Base-by-base conservation (phyloP, 1,140 invertebrate species). In the Apis florea region DNA sequence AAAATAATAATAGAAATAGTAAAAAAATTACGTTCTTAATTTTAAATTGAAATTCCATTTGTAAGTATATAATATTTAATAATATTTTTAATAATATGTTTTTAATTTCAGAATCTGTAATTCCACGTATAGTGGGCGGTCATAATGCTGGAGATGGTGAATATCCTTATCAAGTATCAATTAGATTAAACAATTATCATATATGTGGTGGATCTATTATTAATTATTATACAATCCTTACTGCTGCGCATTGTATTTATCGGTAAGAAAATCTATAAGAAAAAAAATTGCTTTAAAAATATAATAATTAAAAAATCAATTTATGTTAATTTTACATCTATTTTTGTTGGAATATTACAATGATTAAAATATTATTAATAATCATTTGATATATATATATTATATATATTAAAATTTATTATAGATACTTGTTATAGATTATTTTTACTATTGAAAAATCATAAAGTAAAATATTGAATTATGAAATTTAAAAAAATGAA, bases 191-290 rank as follows among this genome's bases (percentile, higher is more conserved):
- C 1, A 93, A 93, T 10, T 89, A 90, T 6, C 93, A 94, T 58
- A 90, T 90, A 71, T 96, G 95, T 81, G 94, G 95, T 2, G 95
- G 95, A 13, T 95, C 95, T 0, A 94, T 96, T 1, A 89, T 95
- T 24, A 93, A 91, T 19, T 81, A 87, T 2, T 88, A 91, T 72
- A 95, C 91, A 79, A 90, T 95, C 40, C 85, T 95, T 3, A 95
- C 95, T 1, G 95, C 95, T 15, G 95, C 94, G 24, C 95, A 95
- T 78, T 95, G 95, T 80, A 85, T 94, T 1, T 51, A 69, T 9
- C 19, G 19, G 91, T 92, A 89, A 88, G 54, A 56, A 56, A 56
- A 58, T 84, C 1, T 58, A 3, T 11, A 11, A 51, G 12, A 54
- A 66, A 21, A 31, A 24, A 31, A 40, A 31, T 59, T n/a, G n/a